These are phyloP conservation scores for Leucopsar rothschildi DNA, from an alignment of 2,113 vertebrate genomes.

Conservation along the genomic window DNA sequence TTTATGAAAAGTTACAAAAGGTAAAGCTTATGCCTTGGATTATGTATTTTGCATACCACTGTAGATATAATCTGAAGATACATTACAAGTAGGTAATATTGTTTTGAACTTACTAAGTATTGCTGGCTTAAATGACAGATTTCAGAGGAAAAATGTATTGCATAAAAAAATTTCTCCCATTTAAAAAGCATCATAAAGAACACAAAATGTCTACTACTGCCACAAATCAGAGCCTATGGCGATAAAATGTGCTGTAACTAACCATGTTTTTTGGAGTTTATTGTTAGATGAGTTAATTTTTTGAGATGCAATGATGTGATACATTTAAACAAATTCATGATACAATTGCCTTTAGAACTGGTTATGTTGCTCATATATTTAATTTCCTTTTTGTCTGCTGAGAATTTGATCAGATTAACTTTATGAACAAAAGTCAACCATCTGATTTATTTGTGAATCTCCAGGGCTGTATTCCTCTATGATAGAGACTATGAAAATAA, in stretches of 20 bases:
- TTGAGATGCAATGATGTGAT: not conserved
- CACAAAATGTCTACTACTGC: not conserved
- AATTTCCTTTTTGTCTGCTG: not conserved
- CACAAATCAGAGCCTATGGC: not conserved
- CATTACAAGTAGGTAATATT: not conserved
- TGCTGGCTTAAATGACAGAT: not conserved
- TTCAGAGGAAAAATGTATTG: not conserved
- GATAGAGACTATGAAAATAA: not conserved
- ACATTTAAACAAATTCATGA: not conserved
- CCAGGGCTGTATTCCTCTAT: not conserved
- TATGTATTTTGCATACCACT: not conserved
- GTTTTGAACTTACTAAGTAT: not conserved
- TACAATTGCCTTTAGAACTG: not conserved
- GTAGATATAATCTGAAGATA: not conserved
- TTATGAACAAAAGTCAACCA: not conserved
- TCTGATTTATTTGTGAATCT: not conserved
- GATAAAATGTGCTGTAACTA: not conserved
- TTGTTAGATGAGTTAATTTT: not conserved
- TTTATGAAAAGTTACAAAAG: not conserved
- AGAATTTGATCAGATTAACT: slow-evolving; percentile 10
- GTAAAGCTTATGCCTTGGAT: not conserved
- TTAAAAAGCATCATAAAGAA: not conserved
- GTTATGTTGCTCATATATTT: not conserved
- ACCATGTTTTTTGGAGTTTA: not conserved
- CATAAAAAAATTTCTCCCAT: not conserved